Evolutionary conservation across 2,113 vertebrate genomes (phyloP).

Genomic region (Loxodonta africana): DNA sequence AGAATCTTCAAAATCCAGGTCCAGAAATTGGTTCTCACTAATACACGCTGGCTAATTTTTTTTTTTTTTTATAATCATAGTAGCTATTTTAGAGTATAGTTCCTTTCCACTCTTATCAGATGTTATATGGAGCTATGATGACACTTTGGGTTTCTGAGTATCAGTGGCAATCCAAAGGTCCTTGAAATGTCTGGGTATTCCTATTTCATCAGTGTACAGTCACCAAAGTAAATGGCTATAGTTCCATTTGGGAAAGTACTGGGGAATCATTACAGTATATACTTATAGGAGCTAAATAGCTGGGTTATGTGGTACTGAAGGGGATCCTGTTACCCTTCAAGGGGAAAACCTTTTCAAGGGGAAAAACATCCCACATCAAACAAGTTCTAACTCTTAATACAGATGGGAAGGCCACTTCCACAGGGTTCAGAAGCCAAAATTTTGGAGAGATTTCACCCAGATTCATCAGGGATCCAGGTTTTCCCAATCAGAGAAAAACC

Average conservation of each 20-base stretch:
- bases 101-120: not conserved
- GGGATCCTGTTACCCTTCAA: not conserved
- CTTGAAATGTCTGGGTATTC: not conserved
- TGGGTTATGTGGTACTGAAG: too few species aligned
- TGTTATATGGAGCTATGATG: not conserved
- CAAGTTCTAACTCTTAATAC: not conserved
- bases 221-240: not conserved
- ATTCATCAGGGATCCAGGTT: not conserved
- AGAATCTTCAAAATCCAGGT: not conserved
- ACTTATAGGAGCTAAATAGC: not conserved
- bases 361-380: not conserved
- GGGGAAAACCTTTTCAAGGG: not conserved
- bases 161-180: not conserved
- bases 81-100: not conserved
- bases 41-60: too few species aligned
- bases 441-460: not conserved
- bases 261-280: not conserved
- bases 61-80: too few species aligned
- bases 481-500: not conserved
- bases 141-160: not conserved
- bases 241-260: not conserved
- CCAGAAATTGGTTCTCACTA: not conserved
- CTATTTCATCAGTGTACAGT: too few species aligned
- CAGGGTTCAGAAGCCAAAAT: not conserved
- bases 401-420: not conserved